These are phyloP conservation scores for Pectinophora gossypiella DNA, from an alignment of 1,140 invertebrate species.

Conservation along the genomic window DNA sequence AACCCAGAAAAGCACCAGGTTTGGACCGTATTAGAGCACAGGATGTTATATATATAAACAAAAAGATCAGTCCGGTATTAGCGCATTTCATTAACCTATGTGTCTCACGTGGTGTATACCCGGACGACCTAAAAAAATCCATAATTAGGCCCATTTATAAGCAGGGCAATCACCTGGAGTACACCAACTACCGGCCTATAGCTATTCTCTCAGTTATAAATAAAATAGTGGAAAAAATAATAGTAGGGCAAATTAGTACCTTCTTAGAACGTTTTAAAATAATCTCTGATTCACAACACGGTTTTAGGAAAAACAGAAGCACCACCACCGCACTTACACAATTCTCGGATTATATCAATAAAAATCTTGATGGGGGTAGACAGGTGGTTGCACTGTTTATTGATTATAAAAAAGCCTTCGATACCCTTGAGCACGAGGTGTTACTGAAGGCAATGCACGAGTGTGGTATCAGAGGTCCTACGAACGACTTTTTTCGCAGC, in stretches of 20 bases:
- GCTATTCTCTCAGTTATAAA: constrained; percentile 3
- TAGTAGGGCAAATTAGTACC: constrained; percentile 4
- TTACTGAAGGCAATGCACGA: constrained; percentile 8
- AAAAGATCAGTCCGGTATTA: neutral
- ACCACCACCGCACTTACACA: constrained; percentile 4
- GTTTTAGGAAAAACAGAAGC: constrained; percentile 6
- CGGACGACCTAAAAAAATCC: constrained; percentile 5
- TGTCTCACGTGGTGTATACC: neutral
- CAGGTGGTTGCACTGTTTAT: constrained; percentile 11
- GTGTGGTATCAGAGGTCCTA: constrained; percentile 9
- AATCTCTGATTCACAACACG: constrained; percentile 2
- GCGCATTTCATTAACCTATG: constrained; percentile 7
- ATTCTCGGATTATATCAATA: constrained; percentile 7
- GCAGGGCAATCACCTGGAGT: neutral
- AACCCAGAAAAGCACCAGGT: constrained; percentile 4
- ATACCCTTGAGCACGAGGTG: constrained; percentile 8
- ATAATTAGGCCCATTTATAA: constrained; percentile 6
- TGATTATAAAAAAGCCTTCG: constrained; percentile 13
- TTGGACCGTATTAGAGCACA: constrained; percentile 4
- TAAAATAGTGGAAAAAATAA: constrained; percentile 7
- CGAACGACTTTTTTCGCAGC: constrained; percentile 1
- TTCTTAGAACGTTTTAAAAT: constrained; percentile 8
- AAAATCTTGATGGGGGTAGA: neutral
- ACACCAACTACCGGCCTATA: constrained; percentile 8
- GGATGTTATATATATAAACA: constrained; percentile 3